Evolutionary conservation across 2,888 invertebrate genomes (phyloP), one percentile per base, ranked within the genome.

Genomic region (Drosophila pseudotalamancana): DNA sequence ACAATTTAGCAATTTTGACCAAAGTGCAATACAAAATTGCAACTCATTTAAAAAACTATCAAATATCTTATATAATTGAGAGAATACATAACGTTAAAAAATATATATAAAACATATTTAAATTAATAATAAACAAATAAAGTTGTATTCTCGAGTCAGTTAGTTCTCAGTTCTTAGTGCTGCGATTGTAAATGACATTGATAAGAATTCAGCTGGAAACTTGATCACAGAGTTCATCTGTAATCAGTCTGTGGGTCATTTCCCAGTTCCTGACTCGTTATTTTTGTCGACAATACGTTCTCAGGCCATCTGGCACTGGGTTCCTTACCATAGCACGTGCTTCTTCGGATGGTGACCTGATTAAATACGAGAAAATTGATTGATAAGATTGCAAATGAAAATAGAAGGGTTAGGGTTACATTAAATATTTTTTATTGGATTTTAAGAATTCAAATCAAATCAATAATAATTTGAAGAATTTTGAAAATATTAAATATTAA

Each of bases 31-130:
- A 6, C 5, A 6, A 19, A 27, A 19, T 29, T 59, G 32, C 12
- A 50, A 46, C 25, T 35, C 11, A 68, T 46, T 39, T 49, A 4
- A 14, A 43, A 25, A 64, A 34, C 8, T 8, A 12, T 19, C 4
- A 9, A n/a, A 1, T 12, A 35, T 3, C 45, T 71, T 72, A 75
- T 75, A 59, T 63, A 70, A 64, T 16, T 18, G 29, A 39, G 21
- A 35, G n/a, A 42, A 42, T 16, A 42, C 16, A 29, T 27, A 27
- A 3, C 39, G n/a, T 27, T 8, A n/a, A 21, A 23, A 45, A 14
- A 37, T 9, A 46, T 32, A 29, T 31, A 55, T 31, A 16, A 48
- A 32, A 42, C 39, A 9, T 40, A 56, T 27, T 39, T 35, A 23
- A 53, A 27, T 55, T 72, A 48, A 72, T 64, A 64, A 54, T 64